Evolutionary conservation across 2,113 vertebrate species (phyloP), one percentile per base, ranked within the genome.

Genomic region (Xyliphius kryptos): DNA sequence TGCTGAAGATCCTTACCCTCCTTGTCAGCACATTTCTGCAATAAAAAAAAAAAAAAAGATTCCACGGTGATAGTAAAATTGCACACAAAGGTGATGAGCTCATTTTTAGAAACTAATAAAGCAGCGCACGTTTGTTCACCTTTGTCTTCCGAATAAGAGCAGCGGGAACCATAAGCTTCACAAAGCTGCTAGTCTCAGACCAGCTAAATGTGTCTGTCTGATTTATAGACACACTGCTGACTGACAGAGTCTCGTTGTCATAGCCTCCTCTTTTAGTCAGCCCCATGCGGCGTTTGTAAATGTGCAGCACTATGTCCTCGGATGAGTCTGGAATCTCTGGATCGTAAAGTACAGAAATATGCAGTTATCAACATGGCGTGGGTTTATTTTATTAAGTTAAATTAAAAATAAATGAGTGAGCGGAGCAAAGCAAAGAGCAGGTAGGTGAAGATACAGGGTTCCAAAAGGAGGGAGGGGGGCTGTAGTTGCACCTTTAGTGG

Each of bases 251-350:
- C 47, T 81, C 76, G 3, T 49, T 46, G 5, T 50, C 49, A 17
- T 16, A 1, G 13, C 72, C 68, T 6, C 82, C 81, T 73, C 83
- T 80, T 68, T 78, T 79, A 26, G 83, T 83, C 69, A 86, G 66
- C 38, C 82, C 85, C 76, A 79, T 77, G 15, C 68, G 75, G 0
- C 76, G 74, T 72, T 83, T 86, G 56, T 83, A 82, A 70, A 84
- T 80, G 55, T 79, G 72, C 41, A 86, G 52, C 2, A 74, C 68
- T 11, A 81, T 79, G 53, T 80, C 70, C 1, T 76, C 66, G 40
- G 72, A 74, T 5, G 70, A 48, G 13, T 60, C 76, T 3, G 46
- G 59, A 4, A 70, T 77, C 41, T 64, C 82, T 81, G 66, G 52
- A 68, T n/a, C 19, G 14, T 0, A 17, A n/a, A n/a, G n/a, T n/a